These are phyloP conservation scores for Scelioninae gen. 1 DNA, from an alignment of 2,888 invertebrate genomes.

Conservation along the genomic window DNA sequence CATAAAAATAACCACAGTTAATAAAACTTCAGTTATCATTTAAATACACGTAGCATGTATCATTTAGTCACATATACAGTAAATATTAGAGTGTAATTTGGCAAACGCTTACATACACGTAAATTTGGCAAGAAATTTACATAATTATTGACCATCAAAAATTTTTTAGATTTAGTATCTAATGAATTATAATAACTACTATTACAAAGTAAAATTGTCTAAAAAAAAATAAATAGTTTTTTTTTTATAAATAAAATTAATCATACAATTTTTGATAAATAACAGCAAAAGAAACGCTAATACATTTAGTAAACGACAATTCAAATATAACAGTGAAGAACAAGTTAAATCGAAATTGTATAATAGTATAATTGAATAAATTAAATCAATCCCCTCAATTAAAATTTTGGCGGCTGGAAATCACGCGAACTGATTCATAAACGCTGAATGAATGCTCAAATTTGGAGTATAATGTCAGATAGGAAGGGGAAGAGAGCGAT, in stretches of 20 bases:
- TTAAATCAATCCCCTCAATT: slow-evolving; percentile 36
- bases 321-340: too few relatives aligned
- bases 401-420: slow-evolving; percentile 34
- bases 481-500: slow-evolving; percentile 63
- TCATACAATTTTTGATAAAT: not conserved
- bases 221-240: not conserved
- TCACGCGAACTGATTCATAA: slow-evolving; percentile 51
- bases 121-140: slow-evolving; percentile 5
- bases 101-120: slow-evolving; percentile 16
- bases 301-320: not conserved
- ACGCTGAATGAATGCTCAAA: slow-evolving; percentile 54
- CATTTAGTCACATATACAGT: slow-evolving; percentile 11
- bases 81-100: slow-evolving; percentile 26
- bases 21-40: slow-evolving; percentile 1
- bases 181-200: too few relatives aligned
- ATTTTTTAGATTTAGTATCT: not conserved
- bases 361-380: slow-evolving; percentile 21
- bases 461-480: slow-evolving; percentile 64
- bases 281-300: not conserved
- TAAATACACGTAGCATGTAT: not conserved
- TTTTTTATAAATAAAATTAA: not conserved
- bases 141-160: slow-evolving; percentile 10
- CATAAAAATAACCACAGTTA: slow-evolving; percentile 6
- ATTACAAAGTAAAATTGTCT: too few relatives aligned
- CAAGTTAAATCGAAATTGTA: not conserved